Evolutionary conservation across 2,113 vertebrate genomes (phyloP), one percentile per base, ranked within the genome.

Genomic region (Tympanuchus pallidicinctus): DNA sequence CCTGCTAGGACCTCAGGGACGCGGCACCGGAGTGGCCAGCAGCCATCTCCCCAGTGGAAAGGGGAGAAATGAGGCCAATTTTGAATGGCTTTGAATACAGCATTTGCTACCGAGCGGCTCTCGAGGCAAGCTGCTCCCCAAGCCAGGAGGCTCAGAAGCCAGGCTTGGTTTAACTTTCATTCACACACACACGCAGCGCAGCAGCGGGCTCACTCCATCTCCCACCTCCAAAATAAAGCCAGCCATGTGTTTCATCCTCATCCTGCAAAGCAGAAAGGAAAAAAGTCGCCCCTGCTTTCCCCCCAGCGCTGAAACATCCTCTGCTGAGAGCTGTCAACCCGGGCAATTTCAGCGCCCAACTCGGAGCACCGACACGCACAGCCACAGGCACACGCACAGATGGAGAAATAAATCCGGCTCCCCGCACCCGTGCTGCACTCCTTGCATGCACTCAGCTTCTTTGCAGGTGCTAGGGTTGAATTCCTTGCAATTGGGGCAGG

Each of bases 401-500:
- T 13, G 56, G 92, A 88, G 77, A 86, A 28, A 91, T 65, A 96
- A 96, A 77, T 86, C 93, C 88, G 90, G 81, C 94, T 95, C 86
- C 96, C 94, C 86, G 83, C 84, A 86, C 95, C 96, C 81, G 5
- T n/a, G 84, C 93, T 89, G 90, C 83, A 89, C 88, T 82, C 90
- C 87, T 89, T 48, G 86, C 67, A 91, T 89, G 85, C 82, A 95
- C 69, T 70, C 79, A 70, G 88, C 86, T 96, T 94, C 96, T 96
- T 76, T 80, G 94, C 96, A 96, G 95, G 95, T 97, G 96, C 96
- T 97, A 94, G 96, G 97, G 97, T 96, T 92, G 94, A 97, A 95
- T 96, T 96, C 88, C 90, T 97, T 94, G 96, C 97, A 97, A 97
- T 19, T 85, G 95, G 96, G 96, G 97, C 80, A 82, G 89, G 84